A percentile compares a stretch with the other conserved stretches of the same genome.
These are phyloP conservation scores for Papilio protenor DNA, from an alignment of 2,888 invertebrate genomes.

Conservation along the genomic window DNA sequence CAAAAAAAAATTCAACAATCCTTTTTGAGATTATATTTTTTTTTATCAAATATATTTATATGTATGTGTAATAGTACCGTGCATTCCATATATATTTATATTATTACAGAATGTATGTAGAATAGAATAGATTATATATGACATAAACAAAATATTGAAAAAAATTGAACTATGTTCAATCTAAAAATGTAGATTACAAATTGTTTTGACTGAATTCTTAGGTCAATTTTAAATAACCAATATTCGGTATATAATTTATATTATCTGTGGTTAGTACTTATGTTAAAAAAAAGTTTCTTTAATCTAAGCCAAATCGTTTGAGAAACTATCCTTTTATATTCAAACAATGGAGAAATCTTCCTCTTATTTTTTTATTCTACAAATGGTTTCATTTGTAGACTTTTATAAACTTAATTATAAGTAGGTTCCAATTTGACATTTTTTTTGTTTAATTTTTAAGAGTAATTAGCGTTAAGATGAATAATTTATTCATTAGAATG, in stretches of 20 bases:
- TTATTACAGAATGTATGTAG: conserved; percentile 7
- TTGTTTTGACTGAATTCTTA: conserved; percentile 15
- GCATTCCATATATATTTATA: conserved; percentile 22
- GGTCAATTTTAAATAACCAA: conserved; percentile 10
- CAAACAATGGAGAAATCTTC: conserved; percentile 68
- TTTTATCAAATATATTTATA: neutral
- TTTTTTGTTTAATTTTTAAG: conserved; percentile 49
- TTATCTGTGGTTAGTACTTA: conserved; percentile 38
- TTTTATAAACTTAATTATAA: conserved; percentile 73
- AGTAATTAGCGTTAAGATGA: conserved; percentile 53
- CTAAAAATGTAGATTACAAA: neutral
- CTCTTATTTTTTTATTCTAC: conserved; percentile 83
- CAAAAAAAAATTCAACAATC: conserved; percentile 21
- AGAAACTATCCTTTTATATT: conserved; percentile 45
- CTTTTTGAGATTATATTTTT: conserved; percentile 18
- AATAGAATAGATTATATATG: conserved; percentile 3
- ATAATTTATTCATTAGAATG: conserved; percentile 42
- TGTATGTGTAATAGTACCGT: neutral
- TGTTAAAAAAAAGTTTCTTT: neutral
- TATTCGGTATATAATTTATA: neutral
- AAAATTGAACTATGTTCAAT: neutral
- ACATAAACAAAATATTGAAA: neutral
- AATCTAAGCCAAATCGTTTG: conserved; percentile 31
- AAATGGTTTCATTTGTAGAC: conserved; percentile 82
- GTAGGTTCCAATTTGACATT: conserved; percentile 73